Conservation (phyloP, 2,113 vertebrate species). For the Falcunculus frontatus region DNA sequence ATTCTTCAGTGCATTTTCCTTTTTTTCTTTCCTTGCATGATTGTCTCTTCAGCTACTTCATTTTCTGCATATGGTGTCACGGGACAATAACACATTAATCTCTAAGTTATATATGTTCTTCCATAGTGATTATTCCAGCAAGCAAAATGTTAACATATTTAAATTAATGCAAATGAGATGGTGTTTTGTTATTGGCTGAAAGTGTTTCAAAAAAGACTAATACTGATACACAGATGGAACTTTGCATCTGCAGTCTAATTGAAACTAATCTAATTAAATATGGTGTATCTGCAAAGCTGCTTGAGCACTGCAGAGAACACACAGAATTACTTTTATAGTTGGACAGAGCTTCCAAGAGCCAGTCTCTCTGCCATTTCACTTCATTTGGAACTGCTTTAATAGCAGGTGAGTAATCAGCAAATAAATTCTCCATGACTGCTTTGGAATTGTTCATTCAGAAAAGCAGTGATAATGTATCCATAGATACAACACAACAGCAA, state of each 20-base stretch:
- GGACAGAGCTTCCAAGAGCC: conserved; percentile 1
- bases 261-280: conserved; percentile 53
- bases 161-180: neutral
- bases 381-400: conserved; percentile 20
- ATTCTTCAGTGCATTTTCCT: neutral
- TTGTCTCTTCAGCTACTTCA: neutral
- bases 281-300: conserved; percentile 1
- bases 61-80: neutral
- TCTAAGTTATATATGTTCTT: neutral
- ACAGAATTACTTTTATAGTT: neutral
- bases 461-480: neutral
- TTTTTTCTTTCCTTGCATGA: neutral
- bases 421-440: neutral
- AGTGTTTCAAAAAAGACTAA: neutral
- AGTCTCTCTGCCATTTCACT: conserved; percentile 4
- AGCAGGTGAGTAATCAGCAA: conserved; percentile 35
- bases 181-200: conserved; percentile 5
- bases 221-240: neutral
- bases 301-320: neutral
- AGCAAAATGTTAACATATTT: conserved; percentile 14
- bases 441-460: conserved; percentile 1
- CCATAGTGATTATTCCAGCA: neutral
- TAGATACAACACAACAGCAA: neutral
- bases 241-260: conserved; percentile 45
- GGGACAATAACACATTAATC: neutral